phyloP scores from a whole-genome alignment of 1,140 invertebrate species.

The Drosophila equinoxialis region DNA sequence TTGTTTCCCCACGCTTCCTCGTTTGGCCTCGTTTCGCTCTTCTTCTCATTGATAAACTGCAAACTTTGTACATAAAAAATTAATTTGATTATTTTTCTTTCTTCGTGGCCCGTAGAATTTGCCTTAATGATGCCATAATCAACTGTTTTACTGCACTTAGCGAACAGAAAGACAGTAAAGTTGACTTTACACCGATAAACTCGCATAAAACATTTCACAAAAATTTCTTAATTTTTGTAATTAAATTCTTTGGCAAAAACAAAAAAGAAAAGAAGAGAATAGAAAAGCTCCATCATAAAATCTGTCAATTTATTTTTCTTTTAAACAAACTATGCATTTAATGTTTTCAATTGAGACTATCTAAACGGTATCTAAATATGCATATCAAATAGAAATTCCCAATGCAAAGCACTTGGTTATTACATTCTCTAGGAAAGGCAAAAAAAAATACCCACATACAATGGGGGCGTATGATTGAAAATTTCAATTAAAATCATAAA shows the following conservation, averaged over 20 bases:
- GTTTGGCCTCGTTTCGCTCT: conserved; percentile 9
- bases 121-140: conserved; percentile 77
- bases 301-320: neutral
- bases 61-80: conserved; percentile 79
- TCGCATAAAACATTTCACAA: neutral
- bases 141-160: conserved; percentile 76
- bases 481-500: conserved; percentile 81
- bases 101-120: conserved; percentile 54
- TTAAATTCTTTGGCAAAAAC: neutral
- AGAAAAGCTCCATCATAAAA: neutral
- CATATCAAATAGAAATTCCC: conserved; percentile 2
- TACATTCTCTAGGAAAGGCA: neutral
- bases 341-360: conserved; percentile 3
- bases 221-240: neutral
- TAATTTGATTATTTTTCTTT: conserved; percentile 71
- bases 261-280: neutral
- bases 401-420: conserved; percentile 16
- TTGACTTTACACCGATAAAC: conserved; percentile 46
- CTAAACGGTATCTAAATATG: conserved; percentile 5
- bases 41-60: conserved; percentile 63
- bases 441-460: neutral
- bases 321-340: too few relatives aligned
- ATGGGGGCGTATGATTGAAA: conserved; percentile 51
- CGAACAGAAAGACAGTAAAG: conserved; percentile 44
- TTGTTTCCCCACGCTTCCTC: neutral